Conservation (phyloP, 2,888 invertebrate species). For the Himalopsyche kuldschensis region DNA sequence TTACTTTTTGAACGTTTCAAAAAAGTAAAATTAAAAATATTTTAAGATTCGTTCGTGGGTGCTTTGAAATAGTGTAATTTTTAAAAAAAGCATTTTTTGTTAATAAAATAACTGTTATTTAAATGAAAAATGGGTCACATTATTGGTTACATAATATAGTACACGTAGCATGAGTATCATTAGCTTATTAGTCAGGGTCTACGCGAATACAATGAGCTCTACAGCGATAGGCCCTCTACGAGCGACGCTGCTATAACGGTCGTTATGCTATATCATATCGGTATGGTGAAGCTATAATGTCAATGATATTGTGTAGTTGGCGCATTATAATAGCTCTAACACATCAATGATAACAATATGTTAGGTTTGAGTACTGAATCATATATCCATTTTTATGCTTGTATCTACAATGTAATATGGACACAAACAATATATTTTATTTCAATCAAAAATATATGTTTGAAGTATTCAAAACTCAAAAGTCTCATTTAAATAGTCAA, state of each 20-base stretch:
- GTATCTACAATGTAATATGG: too few species aligned
- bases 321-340: conserved; percentile 2
- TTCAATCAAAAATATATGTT: too few species aligned
- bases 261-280: conserved; percentile 2
- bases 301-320: conserved; percentile 17
- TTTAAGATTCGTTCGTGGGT: too few species aligned
- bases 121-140: not conserved
- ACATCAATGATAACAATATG: conserved; percentile 3
- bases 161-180: conserved; percentile 2
- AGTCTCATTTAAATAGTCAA: too few species aligned
- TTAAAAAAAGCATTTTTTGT: too few species aligned
- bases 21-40: too few species aligned
- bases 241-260: not conserved
- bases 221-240: not conserved
- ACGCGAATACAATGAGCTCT: conserved; percentile 7
- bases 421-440: too few species aligned
- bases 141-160: not conserved
- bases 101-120: too few species aligned
- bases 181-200: conserved; percentile 5
- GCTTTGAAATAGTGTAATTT: too few species aligned
- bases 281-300: conserved; percentile 12
- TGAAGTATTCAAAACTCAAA: too few species aligned
- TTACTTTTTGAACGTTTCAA: too few species aligned
- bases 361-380: not conserved
- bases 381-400: not conserved